Base-by-base conservation (phyloP, 2,113 vertebrate genomes). In the Halichoeres trimaculatus region DNA sequence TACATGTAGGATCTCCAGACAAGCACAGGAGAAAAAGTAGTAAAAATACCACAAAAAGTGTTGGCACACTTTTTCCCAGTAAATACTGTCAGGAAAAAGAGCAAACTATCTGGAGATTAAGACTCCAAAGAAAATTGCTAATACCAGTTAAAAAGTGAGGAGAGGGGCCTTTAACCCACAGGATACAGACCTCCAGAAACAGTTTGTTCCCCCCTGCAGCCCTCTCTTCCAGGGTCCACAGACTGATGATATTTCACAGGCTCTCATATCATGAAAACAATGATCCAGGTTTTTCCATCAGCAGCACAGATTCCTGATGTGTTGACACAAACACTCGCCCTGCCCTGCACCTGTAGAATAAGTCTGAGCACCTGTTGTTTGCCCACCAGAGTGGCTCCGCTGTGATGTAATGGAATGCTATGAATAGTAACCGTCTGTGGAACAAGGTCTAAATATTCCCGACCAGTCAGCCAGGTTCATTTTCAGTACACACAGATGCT, bases 381-480 rank as follows among this genome's bases (percentile, higher is more conserved):
- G 76, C 52, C 48, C 40, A 30, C 17, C 51, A 57, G 52, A 45
- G 62, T 62, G 47, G 43, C 24, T 52, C 26, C 47, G 55, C 23
- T 53, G n/a, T 77, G 77, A 80, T 69, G 77, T 84, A 58, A 76
- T 84, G 82, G 82, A 84, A 84, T 55, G 34, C 57, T 64, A 61
- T 72, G 45, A 80, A 65, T 76, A 80, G 82, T 26, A 80, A 64
- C 67, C 7, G 55, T 67, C 70, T 45, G 55, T 80, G 81, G 76
- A 84, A 84, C 73, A 80, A 68, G 67, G 30, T 72, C 76, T 73
- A 72, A 80, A 84, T 76, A 80, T 75, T 75, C 60, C 81, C 56
- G 36, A 16, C 43, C 35, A 61, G 30, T 65, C 50, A 48, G 40
- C 55, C 63, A 56, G 62, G 40, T 80, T 84, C 62, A 65, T 64